Conservation (phyloP, 2,797 vertebrate genomes). For the Characodon lateralis region DNA sequence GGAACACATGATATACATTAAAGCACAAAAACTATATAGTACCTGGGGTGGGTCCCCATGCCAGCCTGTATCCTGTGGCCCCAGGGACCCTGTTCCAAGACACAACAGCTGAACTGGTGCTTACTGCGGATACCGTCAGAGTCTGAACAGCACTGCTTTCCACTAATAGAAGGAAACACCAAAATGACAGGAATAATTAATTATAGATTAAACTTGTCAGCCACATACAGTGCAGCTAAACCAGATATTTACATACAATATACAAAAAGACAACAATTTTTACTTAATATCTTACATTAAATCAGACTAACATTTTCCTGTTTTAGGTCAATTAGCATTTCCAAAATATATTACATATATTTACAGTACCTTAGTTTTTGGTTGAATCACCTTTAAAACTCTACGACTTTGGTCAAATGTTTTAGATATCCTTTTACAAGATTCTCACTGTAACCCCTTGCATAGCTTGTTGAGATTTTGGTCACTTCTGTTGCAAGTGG, state of each 20-base stretch:
- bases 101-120: conserved; percentile 79
- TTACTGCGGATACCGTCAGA: conserved; percentile 84
- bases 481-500: too few species aligned
- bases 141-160: conserved; percentile 86
- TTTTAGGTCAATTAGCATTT: not conserved
- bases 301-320: not conserved
- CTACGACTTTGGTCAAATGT: too few species aligned
- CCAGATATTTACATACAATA: not conserved
- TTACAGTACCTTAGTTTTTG: too few species aligned
- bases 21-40: conserved; percentile 8
- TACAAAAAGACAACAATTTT: not conserved
- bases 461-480: too few species aligned
- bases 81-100: conserved; percentile 88
- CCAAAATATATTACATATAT: too few species aligned
- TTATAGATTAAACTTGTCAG: not conserved
- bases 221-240: not conserved
- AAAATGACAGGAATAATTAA: conserved; percentile 1
- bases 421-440: too few species aligned
- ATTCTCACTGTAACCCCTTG: too few species aligned
- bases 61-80: conserved; percentile 88
- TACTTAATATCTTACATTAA: not conserved
- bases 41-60: conserved; percentile 91
- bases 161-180: conserved; percentile 74
- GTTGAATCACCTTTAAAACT: too few species aligned
- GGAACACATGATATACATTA: not conserved